Base-by-base conservation (phyloP, 2,113 vertebrate species). In the Rhinichthys klamathensis region DNA sequence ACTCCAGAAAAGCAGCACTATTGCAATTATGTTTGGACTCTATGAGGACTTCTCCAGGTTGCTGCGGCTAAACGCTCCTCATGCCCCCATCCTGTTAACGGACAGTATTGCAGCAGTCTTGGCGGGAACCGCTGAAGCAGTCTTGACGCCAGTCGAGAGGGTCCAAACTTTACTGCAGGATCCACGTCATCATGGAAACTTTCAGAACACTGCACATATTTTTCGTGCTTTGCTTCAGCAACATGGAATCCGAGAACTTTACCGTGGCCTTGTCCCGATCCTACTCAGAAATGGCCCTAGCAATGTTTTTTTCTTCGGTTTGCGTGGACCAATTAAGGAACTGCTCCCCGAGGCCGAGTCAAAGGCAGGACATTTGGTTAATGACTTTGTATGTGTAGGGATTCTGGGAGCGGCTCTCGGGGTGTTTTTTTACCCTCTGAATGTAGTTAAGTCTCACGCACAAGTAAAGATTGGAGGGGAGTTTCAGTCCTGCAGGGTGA, bases 131-230 rank as follows among this genome's bases (percentile, higher is more conserved):
- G 93, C 97, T 0, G 97, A 99, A 90, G 97, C 97, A 1, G 16
- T 96, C 44, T 92, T 99, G 67, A 96, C 95, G 0, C 97, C 98
- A 0, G 94, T 99, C 58, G 97, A 98, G 90, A 94, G 97, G 0
- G 96, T 99, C 67, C 98, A 99, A 90, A 97, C 97, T 8, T 92
- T 99, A 84, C 95, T 99, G 69, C 98, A 99, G 92, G 97, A 99
- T 91, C 95, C 97, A 87, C 96, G 96, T 82, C 95, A 99, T 88
- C 96, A 98, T 0, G 93, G 95, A 38, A 97, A 96, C 90, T 98
- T 99, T 91, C 96, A 96, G 92, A 99, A 98, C 94, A 99, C 97
- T 1, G 96, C 94, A 11, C 97, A 98, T 85, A 96, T 97, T 63
- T 98, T 99, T 87, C 89, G 92, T 58, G 95, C 93, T 84, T 94